Evolutionary conservation across 35 echinoderm and acorn worm species (phyloP), one percentile per base, ranked within the genome.

Genomic region (Nesometra sesokonis): DNA sequence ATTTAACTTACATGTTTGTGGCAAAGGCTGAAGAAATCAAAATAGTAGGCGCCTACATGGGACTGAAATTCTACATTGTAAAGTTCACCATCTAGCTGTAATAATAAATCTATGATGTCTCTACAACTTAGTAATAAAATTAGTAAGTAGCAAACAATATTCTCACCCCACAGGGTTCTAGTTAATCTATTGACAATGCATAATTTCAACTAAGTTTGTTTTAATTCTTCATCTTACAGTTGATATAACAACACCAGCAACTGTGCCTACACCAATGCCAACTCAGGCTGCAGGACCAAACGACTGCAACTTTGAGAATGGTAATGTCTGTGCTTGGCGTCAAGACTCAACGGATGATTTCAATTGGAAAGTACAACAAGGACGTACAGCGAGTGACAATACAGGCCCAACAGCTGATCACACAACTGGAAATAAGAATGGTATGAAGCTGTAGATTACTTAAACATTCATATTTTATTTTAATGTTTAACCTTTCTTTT

Each of bases 351-450:
- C 7, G 35, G 94, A 97, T 67, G 82, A 97, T 76, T 91, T 99
- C 92, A 88, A 99, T 57, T 99, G 96, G 96, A 32, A 81, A 30
- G 88, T 90, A 32, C 87, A 85, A 35, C 80, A 88, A 29, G 96
- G 96, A 9, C 32, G 36, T 15, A 91, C 89, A 2, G 40, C 35
- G 8, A 87, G 90, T 38, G 37, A 80, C 23, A 91, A 86, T n/a
- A 99, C 93, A 29, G 93, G 93, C 13, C 93, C 93, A 0, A 27
- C 35, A 0, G 57, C 78, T 77, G 93, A 94, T 47, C 93, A 94
- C 35, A 94, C 93, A 83, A 79, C 34, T 0, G 93, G 93, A 37
- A 94, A 76, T 0, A 33, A 40, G 30, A 30, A 82, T 36, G 93
- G 93, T 93, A 76, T 77, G 82, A 30, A 5, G 32, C 4, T 7